Percentiles rank a stretch among this genome's conserved stretches.
Evolutionary conservation across 2,113 vertebrate genomes (phyloP).

Genomic region (Strix uralensis): DNA sequence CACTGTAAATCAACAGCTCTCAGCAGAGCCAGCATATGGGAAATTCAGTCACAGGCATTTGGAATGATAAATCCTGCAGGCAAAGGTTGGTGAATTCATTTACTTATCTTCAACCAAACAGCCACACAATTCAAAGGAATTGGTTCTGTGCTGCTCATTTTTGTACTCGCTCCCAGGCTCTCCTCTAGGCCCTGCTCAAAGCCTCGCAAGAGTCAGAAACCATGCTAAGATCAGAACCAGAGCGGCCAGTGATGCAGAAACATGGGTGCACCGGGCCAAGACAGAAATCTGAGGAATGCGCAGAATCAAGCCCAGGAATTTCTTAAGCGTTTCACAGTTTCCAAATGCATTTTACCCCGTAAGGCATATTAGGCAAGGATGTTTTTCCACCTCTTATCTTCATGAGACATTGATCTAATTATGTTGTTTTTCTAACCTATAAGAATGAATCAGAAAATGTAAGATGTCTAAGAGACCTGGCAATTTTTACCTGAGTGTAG

Average conservation of each 20-base stretch:
- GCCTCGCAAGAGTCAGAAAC: not conserved
- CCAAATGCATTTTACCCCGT: not conserved
- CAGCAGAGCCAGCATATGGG: not conserved
- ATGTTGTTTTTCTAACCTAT: not conserved
- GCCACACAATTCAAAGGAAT: not conserved
- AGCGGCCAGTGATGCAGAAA: fast-evolving
- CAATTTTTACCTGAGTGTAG: not conserved
- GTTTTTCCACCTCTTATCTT: conserved; percentile 3
- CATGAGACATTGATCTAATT: not conserved
- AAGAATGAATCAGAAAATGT: not conserved
- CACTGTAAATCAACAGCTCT: not conserved
- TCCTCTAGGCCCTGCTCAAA: not conserved
- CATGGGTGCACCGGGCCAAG: fast-evolving
- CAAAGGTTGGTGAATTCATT: conserved; percentile 37
- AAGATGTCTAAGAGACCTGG: not conserved
- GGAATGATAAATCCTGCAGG: conserved; percentile 34
- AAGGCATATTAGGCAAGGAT: not conserved
- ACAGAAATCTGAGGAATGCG: not conserved
- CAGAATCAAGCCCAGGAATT: not conserved
- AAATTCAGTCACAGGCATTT: not conserved
- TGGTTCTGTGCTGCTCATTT: not conserved
- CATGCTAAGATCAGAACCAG: not conserved
- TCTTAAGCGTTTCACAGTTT: not conserved
- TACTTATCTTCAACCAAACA: conserved; percentile 48
- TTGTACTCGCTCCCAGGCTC: not conserved